Evolutionary conservation across 92 coral and sea anemone species (phyloP).

Genomic region (Epizoanthus scotinus): DNA sequence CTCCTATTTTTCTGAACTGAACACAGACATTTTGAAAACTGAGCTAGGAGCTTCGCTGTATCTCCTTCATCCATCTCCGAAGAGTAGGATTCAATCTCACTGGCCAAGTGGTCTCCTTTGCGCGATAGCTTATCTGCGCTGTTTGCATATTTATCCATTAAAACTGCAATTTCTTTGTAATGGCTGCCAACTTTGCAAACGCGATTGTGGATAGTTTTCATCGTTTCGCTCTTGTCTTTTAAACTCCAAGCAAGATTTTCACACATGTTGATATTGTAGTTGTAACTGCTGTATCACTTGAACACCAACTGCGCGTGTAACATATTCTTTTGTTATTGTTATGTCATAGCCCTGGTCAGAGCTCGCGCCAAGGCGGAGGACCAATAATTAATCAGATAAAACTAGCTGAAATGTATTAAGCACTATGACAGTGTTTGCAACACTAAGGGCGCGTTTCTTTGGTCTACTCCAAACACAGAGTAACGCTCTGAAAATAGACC

Average conservation of each 20-base stretch:
- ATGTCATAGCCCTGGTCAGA: conserved; percentile 32
- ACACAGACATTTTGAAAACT: conserved; percentile 50
- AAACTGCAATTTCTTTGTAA: conserved; percentile 53
- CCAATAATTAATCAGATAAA: background rate
- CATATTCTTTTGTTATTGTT: background rate
- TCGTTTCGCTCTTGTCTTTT: conserved; percentile 27
- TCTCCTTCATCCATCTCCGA: conserved; percentile 50
- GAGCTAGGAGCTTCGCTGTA: conserved; percentile 5
- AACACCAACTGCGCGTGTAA: background rate
- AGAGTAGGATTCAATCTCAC: conserved; percentile 49
- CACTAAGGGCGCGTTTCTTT: too few relatives aligned
- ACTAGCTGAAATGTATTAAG: too few relatives aligned
- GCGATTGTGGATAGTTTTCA: conserved; percentile 7
- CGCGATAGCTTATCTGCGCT: conserved; percentile 53
- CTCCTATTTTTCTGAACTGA: conserved; percentile 44
- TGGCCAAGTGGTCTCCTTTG: conserved; percentile 59
- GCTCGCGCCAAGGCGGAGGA: conserved; percentile 1
- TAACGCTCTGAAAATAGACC: too few relatives aligned
- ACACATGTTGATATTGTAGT: background rate
- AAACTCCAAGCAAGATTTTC: conserved; percentile 38
- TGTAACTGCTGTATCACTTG: background rate
- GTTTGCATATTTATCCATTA: conserved; percentile 60
- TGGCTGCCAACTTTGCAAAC: conserved; percentile 47
- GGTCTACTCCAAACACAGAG: too few relatives aligned
- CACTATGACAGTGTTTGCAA: too few relatives aligned